phyloP scores from a whole-genome alignment of 2,888 invertebrate genomes.

The Nezara viridula region DNA sequence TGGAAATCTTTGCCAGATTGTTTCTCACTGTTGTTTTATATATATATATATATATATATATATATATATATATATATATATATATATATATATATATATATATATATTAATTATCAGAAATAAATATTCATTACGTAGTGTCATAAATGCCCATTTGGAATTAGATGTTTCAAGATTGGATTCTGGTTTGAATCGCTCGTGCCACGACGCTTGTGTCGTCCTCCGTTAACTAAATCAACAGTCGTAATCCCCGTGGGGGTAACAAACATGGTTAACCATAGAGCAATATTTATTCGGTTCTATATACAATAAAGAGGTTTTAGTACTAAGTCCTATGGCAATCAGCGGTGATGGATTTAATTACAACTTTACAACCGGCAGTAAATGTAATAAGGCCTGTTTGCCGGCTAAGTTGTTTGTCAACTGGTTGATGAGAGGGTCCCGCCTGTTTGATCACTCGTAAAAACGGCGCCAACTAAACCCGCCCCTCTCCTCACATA shows the following conservation, averaged over 20 bases:
- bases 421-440: slow-evolving; percentile 45
- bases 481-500: background rate
- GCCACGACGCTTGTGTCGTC: too few relatives aligned
- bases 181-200: too few relatives aligned
- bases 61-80: too few relatives aligned
- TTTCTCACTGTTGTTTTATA: too few relatives aligned
- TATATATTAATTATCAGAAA: too few relatives aligned
- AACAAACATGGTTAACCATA: slow-evolving; percentile 25
- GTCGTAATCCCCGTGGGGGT: background rate
- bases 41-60: too few relatives aligned
- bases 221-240: background rate
- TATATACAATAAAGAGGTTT: slow-evolving; percentile 31
- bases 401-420: slow-evolving; percentile 33
- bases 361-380: slow-evolving; percentile 49
- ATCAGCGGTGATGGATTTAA: slow-evolving; percentile 51
- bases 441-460: slow-evolving; percentile 44
- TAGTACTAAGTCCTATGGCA: slow-evolving; percentile 9
- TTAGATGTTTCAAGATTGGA: too few relatives aligned
- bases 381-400: slow-evolving; percentile 47
- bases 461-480: slow-evolving; percentile 44
- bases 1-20: too few relatives aligned
- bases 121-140: too few relatives aligned
- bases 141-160: too few relatives aligned
- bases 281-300: slow-evolving; percentile 36
- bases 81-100: too few relatives aligned